phyloP scores from a whole-genome alignment of 2,888 invertebrate species.

The Sphaerophoria rueppellii region DNA sequence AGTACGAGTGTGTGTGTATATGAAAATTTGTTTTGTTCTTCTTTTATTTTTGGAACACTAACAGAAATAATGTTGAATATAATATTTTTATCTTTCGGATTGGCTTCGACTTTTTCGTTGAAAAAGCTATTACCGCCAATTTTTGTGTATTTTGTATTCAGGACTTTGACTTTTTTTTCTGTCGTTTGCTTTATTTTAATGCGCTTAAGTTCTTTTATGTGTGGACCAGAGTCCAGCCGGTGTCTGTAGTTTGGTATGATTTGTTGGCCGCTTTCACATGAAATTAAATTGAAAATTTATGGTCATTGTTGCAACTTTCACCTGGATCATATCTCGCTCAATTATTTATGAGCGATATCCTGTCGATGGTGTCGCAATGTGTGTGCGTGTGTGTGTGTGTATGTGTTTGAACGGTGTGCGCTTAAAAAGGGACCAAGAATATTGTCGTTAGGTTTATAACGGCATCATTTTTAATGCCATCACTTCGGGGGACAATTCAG shows the following conservation, averaged over 20 bases:
- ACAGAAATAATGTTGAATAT: no score
- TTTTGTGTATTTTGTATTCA: slow-evolving; percentile 7
- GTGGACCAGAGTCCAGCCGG: neutral
- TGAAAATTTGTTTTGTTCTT: slow-evolving; percentile 44
- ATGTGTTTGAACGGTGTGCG: neutral
- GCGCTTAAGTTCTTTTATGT: neutral
- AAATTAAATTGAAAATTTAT: slow-evolving; percentile 67
- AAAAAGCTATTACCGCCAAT: neutral
- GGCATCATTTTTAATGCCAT: slow-evolving; percentile 64
- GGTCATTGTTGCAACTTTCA: slow-evolving; percentile 58
- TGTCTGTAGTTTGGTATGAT: slow-evolving; percentile 2
- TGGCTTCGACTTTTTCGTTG: neutral
- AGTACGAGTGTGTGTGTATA: slow-evolving; percentile 27
- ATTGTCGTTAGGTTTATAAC: slow-evolving; percentile 55
- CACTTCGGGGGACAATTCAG: slow-evolving; percentile 55
- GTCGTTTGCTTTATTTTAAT: neutral
- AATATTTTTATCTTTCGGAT: slow-evolving; percentile 13
- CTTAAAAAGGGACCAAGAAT: neutral
- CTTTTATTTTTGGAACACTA: slow-evolving; percentile 16
- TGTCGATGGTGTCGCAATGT: slow-evolving; percentile 24
- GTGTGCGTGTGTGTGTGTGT: neutral
- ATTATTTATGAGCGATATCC: slow-evolving; percentile 61
- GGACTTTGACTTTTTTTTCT: slow-evolving; percentile 10
- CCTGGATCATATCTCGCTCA: slow-evolving; percentile 61
- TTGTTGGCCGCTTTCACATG: slow-evolving; percentile 39